Percentiles rank a stretch among this genome's conserved stretches.
phyloP scores from a whole-genome alignment of 1,140 invertebrate species.

The Musca domestica region DNA sequence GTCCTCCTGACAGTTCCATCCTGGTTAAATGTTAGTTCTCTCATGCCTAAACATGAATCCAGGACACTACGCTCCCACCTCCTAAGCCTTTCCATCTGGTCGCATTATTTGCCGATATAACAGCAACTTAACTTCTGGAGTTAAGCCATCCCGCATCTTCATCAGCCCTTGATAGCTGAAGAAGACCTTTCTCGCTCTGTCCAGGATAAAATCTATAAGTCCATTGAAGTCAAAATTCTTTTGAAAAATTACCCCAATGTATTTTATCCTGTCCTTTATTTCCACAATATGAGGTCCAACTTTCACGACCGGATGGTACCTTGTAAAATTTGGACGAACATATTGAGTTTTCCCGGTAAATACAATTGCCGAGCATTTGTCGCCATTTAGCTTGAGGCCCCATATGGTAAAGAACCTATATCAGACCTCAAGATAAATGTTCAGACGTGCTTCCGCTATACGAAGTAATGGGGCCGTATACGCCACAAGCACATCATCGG shows the following conservation, averaged over 20 bases:
- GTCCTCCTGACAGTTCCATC: neutral
- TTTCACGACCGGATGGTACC: neutral
- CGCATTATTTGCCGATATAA: neutral
- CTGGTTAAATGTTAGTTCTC: neutral
- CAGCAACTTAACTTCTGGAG: neutral
- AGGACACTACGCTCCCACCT: neutral
- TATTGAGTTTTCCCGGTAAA: too few relatives aligned
- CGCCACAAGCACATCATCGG: neutral
- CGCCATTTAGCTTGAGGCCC: neutral
- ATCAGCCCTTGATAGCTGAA: neutral
- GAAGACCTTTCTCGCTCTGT: neutral
- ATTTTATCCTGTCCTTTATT: neutral
- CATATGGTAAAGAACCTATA: neutral
- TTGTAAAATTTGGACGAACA: too few relatives aligned
- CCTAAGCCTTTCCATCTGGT: conserved; percentile 11
- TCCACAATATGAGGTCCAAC: neutral
- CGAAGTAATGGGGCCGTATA: neutral
- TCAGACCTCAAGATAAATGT: neutral
- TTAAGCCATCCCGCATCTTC: too few relatives aligned
- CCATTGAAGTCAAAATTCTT: neutral
- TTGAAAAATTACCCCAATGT: neutral
- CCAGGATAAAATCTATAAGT: neutral
- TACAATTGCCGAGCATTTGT: neutral
- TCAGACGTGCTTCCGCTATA: neutral
- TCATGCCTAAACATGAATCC: neutral